Evolutionary conservation across 2,797 vertebrate genomes (phyloP).

Genomic region (Poliocrania exsul): DNA sequence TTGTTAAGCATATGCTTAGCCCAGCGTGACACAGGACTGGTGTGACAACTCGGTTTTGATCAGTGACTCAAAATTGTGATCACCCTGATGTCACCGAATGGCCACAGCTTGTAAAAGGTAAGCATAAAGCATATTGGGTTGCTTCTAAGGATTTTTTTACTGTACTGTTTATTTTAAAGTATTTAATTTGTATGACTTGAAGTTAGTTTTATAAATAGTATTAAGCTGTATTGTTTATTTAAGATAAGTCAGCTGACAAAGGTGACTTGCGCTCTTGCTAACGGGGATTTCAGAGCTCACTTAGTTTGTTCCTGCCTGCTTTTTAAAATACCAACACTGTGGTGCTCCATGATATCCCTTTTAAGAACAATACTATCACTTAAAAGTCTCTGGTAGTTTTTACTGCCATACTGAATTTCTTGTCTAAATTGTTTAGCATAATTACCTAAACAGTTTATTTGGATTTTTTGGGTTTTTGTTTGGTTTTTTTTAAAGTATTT

Average conservation of each 20-base stretch:
- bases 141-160: neutral
- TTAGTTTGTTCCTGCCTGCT: neutral
- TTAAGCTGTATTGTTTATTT: neutral
- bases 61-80: conserved; percentile 82
- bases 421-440: neutral
- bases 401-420: neutral
- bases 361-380: neutral
- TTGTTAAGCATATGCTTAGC: conserved; percentile 77
- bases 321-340: neutral
- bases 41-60: conserved; percentile 76
- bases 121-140: neutral
- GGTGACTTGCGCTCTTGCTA: neutral
- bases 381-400: neutral
- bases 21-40: conserved; percentile 74
- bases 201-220: neutral
- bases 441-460: neutral
- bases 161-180: neutral
- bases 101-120: conserved; percentile 87
- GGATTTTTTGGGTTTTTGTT: neutral
- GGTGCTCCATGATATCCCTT: neutral
- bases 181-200: neutral
- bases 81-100: conserved; percentile 85
- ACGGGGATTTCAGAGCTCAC: neutral
- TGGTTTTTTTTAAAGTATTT: neutral
- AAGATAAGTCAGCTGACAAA: conserved; percentile 2